Conservation (phyloP, 2,888 invertebrate species). For the Onchidella celtica region DNA sequence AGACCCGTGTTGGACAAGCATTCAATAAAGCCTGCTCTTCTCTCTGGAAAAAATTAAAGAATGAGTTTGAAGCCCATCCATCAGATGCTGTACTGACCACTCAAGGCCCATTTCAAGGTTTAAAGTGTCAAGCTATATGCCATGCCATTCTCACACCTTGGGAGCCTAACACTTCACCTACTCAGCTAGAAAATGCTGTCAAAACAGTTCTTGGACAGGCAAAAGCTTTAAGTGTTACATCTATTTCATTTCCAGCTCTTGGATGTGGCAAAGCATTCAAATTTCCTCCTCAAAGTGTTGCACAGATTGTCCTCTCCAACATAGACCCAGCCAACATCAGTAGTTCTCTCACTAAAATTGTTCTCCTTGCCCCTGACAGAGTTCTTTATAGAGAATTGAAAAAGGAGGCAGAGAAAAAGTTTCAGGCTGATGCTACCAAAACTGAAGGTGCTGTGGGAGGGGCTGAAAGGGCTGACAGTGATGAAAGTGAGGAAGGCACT, state of each 20-base stretch:
- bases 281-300: conserved; percentile 5
- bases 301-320: neutral
- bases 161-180: conserved; percentile 1
- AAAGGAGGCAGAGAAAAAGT: conserved; percentile 11
- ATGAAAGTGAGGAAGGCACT: neutral
- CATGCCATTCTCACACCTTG: conserved; percentile 12
- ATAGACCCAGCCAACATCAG: neutral
- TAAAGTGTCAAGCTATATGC: conserved; percentile 29
- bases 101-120: neutral
- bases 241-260: too few species aligned
- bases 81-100: conserved; percentile 5
- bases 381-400: conserved; percentile 33
- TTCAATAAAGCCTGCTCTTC: conserved; percentile 30
- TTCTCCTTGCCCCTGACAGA: conserved; percentile 22
- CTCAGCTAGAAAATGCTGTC: neutral
- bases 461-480: neutral
- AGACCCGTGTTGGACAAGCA: conserved; percentile 44
- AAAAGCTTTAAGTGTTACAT: neutral
- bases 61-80: neutral
- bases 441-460: neutral
- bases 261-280: conserved; percentile 34
- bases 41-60: neutral
- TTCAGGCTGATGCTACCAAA: neutral
- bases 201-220: neutral
- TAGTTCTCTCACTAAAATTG: conserved; percentile 1